Base-by-base conservation (phyloP, 2,113 vertebrate species). In the Ophiodon elongatus region DNA sequence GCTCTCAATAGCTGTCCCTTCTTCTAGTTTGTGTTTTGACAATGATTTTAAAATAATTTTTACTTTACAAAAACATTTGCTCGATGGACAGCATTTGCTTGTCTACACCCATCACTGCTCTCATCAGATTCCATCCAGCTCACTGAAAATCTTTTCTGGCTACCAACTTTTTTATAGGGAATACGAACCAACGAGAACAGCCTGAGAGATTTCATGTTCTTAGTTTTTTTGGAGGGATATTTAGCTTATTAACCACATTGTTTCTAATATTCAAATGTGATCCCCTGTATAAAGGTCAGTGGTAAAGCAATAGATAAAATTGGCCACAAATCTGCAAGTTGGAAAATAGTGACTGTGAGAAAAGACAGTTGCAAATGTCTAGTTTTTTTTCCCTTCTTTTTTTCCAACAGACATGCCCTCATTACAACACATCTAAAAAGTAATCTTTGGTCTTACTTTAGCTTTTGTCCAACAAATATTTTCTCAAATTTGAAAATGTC, bases 401-500 rank as follows among this genome's bases (percentile, higher is more conserved):
- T 41, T 56, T 19, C 27, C 39, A 73, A 43, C 64, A 84, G 50
- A 85, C 80, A n/a, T 8, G 41, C 17, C 79, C 73, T 76, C 68
- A 57, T 52, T 60, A 57, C 31, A 71, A 50, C n/a, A 50, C 14
- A 35, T 78, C 43, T 27, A 21, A 63, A 33, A 15, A 5, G 56
- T 77, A 33, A 6, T 63, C 69, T 25, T 31, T 60, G 37, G 14
- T 39, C 33, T 57, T 71, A 23, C 25, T 66, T 54, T 35, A 33
- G 4, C 64, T 69, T 71, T 70, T 59, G 33, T 80, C 45, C 45
- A 83, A 66, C 10, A 65, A 45, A 47, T 8, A 43, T 76, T 77
- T 76, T 70, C 66, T 69, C 52, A 73, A 89, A 90, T 81, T 81
- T 31, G 3, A 82, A 73, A 82, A 72, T 85, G 65, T 88, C 80